Conservation (phyloP, 37 sponge, comb jelly and placozoan species). For the Hexactinellida sp. region DNA sequence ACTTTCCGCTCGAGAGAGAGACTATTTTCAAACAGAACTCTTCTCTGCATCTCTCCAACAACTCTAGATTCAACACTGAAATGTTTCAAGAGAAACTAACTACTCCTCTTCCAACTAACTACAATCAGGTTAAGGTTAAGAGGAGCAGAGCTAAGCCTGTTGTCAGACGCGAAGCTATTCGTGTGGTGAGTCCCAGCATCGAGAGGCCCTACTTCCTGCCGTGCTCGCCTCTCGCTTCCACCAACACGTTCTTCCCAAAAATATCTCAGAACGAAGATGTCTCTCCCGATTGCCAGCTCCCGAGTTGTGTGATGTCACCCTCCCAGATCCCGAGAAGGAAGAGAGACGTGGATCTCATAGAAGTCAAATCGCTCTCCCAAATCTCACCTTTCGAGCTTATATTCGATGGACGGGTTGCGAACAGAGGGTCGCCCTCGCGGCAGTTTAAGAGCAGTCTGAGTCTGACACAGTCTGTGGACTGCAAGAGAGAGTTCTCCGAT, state of each 20-base stretch:
- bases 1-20: neutral
- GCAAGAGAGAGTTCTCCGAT: neutral
- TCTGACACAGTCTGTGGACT: neutral
- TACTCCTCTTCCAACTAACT: constrained; percentile 5
- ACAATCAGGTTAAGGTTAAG: neutral
- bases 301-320: neutral
- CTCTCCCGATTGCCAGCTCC: neutral
- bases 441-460: neutral
- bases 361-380: neutral
- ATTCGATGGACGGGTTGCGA: neutral
- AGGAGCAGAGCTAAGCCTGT: neutral
- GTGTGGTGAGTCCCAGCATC: neutral
- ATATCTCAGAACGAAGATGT: neutral
- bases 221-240: neutral
- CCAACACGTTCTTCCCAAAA: neutral
- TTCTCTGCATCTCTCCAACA: neutral
- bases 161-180: neutral
- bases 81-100: constrained; percentile 10
- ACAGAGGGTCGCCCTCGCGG: neutral
- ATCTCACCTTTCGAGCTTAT: neutral
- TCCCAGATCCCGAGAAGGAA: neutral
- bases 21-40: neutral
- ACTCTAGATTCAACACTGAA: neutral
- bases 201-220: neutral
- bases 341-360: neutral